Evolutionary conservation across 2,113 vertebrate species (phyloP).

Genomic region (Barnardius zonarius): DNA sequence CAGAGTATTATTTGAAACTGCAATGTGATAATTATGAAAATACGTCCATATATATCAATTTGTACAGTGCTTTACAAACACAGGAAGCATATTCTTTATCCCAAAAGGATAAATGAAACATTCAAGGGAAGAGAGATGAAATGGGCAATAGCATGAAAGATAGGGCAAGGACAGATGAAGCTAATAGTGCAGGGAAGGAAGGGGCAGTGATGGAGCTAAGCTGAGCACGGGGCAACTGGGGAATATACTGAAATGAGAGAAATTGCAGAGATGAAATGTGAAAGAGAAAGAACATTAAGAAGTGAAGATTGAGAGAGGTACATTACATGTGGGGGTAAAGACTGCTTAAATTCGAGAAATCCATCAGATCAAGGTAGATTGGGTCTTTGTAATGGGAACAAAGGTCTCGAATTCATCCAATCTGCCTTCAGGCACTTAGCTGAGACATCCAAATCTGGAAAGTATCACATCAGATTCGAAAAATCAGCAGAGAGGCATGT

Average conservation of each 20-base stretch:
- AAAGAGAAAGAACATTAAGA: slow-evolving; percentile 6
- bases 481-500: neutral
- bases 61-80: neutral
- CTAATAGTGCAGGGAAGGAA: neutral
- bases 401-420: neutral
- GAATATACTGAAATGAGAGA: neutral
- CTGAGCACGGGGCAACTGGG: neutral
- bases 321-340: neutral
- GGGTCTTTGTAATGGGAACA: neutral
- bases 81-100: neutral
- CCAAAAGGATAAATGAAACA: neutral
- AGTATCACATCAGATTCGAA: neutral
- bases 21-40: neutral
- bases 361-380: neutral
- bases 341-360: slow-evolving; percentile 1
- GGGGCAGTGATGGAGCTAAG: neutral
- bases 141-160: neutral
- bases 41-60: neutral
- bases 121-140: neutral
- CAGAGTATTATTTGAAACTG: neutral
- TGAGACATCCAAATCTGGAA: neutral
- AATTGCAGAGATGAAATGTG: neutral
- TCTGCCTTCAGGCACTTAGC: neutral
- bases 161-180: neutral
- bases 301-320: neutral